Percentiles rank a stretch among this genome's conserved stretches.
Evolutionary conservation across 2,797 vertebrate species (phyloP).

Genomic region (Bovichtus variegatus): DNA sequence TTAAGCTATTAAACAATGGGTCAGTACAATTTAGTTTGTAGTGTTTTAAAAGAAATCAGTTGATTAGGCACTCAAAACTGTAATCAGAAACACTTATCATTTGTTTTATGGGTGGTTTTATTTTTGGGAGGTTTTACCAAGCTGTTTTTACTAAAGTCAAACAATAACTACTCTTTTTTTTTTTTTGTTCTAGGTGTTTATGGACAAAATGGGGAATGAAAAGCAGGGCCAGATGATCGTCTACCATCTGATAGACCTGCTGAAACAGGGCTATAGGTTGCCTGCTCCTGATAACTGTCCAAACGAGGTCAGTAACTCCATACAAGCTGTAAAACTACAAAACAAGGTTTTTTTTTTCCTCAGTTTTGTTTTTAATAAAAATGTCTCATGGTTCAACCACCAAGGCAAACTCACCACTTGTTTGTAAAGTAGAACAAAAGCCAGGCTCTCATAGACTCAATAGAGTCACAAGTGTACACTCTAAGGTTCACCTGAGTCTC

Average conservation of each 20-base stretch:
- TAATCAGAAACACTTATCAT: background rate
- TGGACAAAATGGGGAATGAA: constrained; percentile 97
- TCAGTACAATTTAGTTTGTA: background rate
- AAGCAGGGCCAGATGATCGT: constrained; percentile 99
- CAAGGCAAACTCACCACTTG: background rate
- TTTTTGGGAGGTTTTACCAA: background rate
- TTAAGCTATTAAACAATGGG: background rate
- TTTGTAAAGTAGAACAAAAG: background rate
- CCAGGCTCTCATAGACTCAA: background rate
- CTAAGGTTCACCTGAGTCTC: background rate
- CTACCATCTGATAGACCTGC: constrained; percentile 94
- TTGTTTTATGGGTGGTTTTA: background rate
- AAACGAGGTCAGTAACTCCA: constrained; percentile 86
- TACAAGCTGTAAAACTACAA: background rate
- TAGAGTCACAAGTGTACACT: background rate
- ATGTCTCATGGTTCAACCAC: background rate
- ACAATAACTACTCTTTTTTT: background rate
- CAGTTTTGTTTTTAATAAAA: background rate
- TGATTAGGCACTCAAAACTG: constrained; percentile 2
- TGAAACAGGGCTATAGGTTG: constrained; percentile 90
- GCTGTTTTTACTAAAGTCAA: background rate
- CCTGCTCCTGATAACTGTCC: constrained; percentile 91
- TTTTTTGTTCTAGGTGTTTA: constrained; percentile 90
- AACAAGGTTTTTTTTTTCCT: accelerated
- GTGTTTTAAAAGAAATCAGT: constrained; percentile 32